Conservation (phyloP, 2,113 vertebrate species). For the Barnardius zonarius region DNA sequence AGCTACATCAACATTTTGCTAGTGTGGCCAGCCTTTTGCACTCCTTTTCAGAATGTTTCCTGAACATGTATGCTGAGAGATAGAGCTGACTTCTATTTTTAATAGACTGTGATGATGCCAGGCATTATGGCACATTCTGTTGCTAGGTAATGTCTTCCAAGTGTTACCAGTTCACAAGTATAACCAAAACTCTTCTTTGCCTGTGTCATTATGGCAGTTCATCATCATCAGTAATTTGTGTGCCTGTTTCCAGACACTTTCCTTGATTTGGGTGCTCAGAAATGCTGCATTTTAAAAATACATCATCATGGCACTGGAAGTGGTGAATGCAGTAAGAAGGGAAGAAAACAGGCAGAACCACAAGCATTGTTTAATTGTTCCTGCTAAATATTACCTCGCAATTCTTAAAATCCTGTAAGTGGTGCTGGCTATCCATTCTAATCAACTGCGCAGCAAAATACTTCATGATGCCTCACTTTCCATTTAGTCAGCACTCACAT, state of each 20-base stretch:
- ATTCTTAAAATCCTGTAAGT: neutral
- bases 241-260: neutral
- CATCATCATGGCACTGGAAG: neutral
- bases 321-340: neutral
- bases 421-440: neutral
- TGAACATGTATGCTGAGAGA: neutral
- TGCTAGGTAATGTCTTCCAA: neutral
- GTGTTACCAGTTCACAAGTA: neutral
- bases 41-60: neutral
- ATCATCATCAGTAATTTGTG: fast-evolving
- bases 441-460: neutral
- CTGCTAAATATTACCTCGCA: neutral
- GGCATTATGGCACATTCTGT: neutral
- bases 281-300: neutral
- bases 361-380: neutral
- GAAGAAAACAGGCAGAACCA: neutral
- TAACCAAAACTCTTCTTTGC: neutral
- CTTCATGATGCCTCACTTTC: neutral
- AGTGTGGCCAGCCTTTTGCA: neutral
- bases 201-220: neutral
- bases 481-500: neutral
- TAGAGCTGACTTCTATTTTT: neutral
- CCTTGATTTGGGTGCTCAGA: neutral
- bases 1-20: neutral
- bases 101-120: neutral